Evolutionary conservation across 2,113 vertebrate genomes (phyloP).

Genomic region (Narcine bancroftii): DNA sequence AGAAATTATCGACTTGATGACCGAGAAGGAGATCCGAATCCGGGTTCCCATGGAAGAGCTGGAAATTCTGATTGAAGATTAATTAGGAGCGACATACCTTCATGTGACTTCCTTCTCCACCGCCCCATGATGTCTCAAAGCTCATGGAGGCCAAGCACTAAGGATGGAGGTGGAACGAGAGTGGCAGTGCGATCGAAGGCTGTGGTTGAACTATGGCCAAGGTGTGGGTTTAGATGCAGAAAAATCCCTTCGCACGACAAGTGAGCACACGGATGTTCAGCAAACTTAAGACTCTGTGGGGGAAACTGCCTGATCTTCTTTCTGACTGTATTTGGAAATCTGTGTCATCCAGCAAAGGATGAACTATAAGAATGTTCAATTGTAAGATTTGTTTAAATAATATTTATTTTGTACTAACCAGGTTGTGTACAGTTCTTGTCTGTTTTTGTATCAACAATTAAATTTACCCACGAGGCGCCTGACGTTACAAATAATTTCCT

Average conservation of each 20-base stretch:
- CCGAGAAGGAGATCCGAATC: slow-evolving; percentile 78
- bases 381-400: background rate
- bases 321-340: too few relatives aligned
- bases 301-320: background rate
- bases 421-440: background rate
- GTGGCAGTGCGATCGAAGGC: too few relatives aligned
- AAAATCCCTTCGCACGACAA: too few relatives aligned
- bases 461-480: background rate
- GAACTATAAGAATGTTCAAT: background rate
- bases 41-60: slow-evolving; percentile 79
- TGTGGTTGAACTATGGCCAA: too few relatives aligned
- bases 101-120: background rate
- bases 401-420: slow-evolving; percentile 20
- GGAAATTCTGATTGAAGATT: slow-evolving; percentile 80
- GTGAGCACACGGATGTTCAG: background rate
- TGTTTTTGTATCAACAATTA: background rate
- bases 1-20: slow-evolving; percentile 77
- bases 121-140: background rate
- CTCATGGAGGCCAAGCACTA: background rate
- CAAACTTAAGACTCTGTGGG: too few relatives aligned
- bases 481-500: background rate
- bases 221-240: background rate
- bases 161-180: background rate
- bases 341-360: background rate
- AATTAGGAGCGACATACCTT: slow-evolving; percentile 40